phyloP scores from a whole-genome alignment of 2,113 vertebrate species.

The Pomatorhinus ruficollis region DNA sequence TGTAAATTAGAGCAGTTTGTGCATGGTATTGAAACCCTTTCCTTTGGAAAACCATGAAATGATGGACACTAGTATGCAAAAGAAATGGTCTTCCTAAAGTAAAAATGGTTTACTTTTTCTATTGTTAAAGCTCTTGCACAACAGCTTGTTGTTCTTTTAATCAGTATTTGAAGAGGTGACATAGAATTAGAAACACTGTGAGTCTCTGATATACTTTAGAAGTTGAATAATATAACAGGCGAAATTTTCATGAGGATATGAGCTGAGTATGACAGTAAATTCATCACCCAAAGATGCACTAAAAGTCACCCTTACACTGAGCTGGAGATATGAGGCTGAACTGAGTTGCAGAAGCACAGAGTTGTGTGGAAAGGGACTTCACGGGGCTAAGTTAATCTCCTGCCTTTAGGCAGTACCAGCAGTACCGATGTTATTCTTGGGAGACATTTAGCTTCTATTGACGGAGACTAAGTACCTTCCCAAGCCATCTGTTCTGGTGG shows the following conservation, averaged over 20 bases:
- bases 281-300: background rate
- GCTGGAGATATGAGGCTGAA: background rate
- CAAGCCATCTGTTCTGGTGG: background rate
- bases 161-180: background rate
- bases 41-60: background rate
- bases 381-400: background rate
- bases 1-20: background rate
- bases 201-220: background rate
- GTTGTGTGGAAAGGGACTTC: background rate
- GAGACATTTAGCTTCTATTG: background rate
- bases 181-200: background rate
- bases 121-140: background rate
- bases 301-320: background rate
- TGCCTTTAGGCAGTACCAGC: background rate
- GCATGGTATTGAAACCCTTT: fast-evolving
- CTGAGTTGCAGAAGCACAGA: background rate
- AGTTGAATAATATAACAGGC: background rate
- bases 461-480: background rate
- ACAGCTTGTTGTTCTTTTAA: background rate
- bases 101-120: background rate
- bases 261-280: background rate
- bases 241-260: background rate
- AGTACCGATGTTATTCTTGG: background rate
- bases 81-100: background rate
- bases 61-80: background rate